phyloP scores from a whole-genome alignment of 2,113 vertebrate genomes.

The Panthera tigris region DNA sequence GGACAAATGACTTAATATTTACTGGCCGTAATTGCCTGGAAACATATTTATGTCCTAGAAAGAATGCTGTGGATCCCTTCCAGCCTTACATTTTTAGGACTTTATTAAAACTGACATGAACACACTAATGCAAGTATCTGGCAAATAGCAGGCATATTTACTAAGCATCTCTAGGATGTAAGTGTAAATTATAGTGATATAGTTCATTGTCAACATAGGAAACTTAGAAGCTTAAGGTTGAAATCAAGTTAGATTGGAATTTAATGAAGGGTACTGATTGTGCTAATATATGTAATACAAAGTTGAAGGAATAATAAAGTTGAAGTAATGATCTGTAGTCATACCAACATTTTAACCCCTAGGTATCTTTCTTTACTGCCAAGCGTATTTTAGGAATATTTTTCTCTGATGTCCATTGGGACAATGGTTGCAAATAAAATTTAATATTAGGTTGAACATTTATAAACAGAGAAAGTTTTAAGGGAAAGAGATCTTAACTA shows the following conservation, averaged over 20 bases:
- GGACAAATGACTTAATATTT: slow-evolving; percentile 8
- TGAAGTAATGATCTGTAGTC: not conserved
- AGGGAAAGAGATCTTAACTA: not conserved
- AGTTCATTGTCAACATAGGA: slow-evolving; percentile 16
- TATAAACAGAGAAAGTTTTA: slow-evolving; percentile 1
- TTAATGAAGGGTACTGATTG: slow-evolving; percentile 29
- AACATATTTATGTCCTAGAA: slow-evolving; percentile 27
- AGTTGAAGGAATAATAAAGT: slow-evolving; percentile 34
- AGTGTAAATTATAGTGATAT: not conserved
- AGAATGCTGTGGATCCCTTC: not conserved
- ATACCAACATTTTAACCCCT: slow-evolving; percentile 30
- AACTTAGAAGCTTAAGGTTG: slow-evolving; percentile 14
- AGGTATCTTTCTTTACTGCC: slow-evolving; percentile 32
- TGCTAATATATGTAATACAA: not conserved
- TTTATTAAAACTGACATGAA: not conserved
- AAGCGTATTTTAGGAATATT: slow-evolving; percentile 35
- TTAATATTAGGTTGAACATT: slow-evolving; percentile 27
- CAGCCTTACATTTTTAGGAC: slow-evolving; percentile 30
- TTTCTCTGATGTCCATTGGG: not conserved
- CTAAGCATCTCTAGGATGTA: not conserved
- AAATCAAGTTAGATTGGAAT: slow-evolving; percentile 18
- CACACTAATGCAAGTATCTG: not conserved
- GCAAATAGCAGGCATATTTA: not conserved
- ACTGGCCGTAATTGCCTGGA: not conserved
- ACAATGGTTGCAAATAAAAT: slow-evolving; percentile 6